phyloP scores from a whole-genome alignment of 2,797 vertebrate species.

The Amazonetta brasiliensis region DNA sequence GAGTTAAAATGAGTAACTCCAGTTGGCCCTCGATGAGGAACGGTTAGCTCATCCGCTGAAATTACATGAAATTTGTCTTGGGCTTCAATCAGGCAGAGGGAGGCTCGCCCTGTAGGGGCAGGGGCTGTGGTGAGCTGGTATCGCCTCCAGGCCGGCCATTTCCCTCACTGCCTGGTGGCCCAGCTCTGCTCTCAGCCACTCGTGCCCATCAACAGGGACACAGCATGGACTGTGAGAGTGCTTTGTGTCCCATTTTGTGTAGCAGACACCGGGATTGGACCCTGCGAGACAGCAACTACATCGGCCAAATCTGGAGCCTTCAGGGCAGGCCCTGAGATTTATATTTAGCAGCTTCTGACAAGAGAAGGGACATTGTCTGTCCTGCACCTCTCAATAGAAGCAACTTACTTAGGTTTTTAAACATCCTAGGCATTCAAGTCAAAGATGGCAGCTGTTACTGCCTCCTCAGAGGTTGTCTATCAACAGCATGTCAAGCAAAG shows the following conservation, averaged over 20 bases:
- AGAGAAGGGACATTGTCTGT: not conserved
- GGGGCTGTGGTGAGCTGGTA: not conserved
- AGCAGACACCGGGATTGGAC: not conserved
- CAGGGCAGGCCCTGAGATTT: not conserved
- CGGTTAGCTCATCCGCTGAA: not conserved
- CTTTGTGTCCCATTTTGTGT: not conserved
- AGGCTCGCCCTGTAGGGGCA: not conserved
- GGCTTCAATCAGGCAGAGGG: not conserved
- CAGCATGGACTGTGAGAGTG: not conserved
- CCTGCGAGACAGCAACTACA: not conserved
- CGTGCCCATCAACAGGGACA: accelerated
- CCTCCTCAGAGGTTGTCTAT: not conserved
- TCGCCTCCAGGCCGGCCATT: not conserved
- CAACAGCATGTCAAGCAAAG: not conserved
- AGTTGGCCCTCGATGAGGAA: not conserved
- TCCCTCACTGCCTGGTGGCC: not conserved
- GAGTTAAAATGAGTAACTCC: not conserved
- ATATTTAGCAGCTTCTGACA: not conserved
- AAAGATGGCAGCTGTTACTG: not conserved
- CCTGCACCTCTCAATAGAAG: not conserved
- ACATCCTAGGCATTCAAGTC: not conserved
- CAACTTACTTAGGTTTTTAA: not conserved
- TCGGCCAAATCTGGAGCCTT: not conserved
- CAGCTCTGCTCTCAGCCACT: not conserved
- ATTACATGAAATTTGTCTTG: not conserved